These are phyloP conservation scores for Gortyna flavago DNA, from an alignment of 2,888 invertebrate species.

Conservation along the genomic window DNA sequence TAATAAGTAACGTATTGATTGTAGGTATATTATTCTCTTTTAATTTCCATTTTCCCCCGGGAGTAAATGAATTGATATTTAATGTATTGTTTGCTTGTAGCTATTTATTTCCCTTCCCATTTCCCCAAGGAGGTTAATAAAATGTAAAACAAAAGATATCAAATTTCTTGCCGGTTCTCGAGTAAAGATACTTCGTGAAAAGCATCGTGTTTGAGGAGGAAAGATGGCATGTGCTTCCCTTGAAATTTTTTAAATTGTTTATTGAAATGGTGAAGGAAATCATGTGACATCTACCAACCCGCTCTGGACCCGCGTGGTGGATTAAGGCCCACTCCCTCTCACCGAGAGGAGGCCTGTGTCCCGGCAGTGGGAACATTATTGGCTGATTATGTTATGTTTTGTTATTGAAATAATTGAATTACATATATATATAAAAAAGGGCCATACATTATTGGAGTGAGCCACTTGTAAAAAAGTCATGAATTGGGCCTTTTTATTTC, in stretches of 20 bases:
- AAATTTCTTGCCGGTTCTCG: not conserved
- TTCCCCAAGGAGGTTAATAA: not conserved
- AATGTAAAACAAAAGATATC: conserved; percentile 14
- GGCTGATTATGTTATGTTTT: too few species aligned
- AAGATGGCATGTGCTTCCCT: not conserved
- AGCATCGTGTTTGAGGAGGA: not conserved
- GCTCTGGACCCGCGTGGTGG: too few species aligned
- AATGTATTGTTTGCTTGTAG: conserved; percentile 9
- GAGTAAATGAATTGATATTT: not conserved
- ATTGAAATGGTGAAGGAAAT: too few species aligned
- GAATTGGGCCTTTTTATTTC: conserved; percentile 3
- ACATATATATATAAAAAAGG: too few species aligned
- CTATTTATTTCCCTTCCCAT: not conserved
- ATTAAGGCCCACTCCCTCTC: too few species aligned
- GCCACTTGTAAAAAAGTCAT: conserved; percentile 22
- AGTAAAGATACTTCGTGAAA: conserved; percentile 28
- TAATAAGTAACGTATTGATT: too few species aligned
- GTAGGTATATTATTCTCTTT: not conserved
- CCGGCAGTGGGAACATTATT: too few species aligned
- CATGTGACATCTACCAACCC: too few species aligned
- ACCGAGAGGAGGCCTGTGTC: too few species aligned
- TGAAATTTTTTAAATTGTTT: too few species aligned
- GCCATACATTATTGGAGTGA: not conserved
- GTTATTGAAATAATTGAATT: too few species aligned
- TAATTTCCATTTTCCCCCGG: not conserved